phyloP scores from a whole-genome alignment of 2,113 vertebrate species.

The Brachionichthys hirsutus region DNA sequence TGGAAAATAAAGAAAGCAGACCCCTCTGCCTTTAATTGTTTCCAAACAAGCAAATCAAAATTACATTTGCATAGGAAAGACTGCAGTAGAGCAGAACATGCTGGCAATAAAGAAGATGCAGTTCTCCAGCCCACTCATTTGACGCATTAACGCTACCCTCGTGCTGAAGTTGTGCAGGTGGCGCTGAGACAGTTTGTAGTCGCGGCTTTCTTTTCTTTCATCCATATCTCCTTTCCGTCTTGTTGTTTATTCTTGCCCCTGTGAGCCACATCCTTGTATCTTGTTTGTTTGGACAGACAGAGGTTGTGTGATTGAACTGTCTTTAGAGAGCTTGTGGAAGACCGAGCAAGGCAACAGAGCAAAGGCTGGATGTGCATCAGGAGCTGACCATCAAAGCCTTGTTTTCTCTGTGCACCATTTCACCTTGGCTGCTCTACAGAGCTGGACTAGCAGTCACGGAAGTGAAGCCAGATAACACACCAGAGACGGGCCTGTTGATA shows the following conservation, averaged over 20 bases:
- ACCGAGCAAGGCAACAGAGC: conserved; percentile 36
- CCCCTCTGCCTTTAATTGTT: conserved; percentile 26
- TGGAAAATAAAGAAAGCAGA: conserved; percentile 27
- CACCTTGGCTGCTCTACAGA: conserved; percentile 47
- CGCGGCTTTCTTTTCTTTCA: neutral
- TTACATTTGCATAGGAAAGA: conserved; percentile 33
- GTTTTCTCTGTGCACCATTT: conserved; percentile 43
- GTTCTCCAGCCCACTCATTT: conserved; percentile 1
- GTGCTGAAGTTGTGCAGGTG: neutral
- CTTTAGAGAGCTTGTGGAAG: conserved; percentile 51
- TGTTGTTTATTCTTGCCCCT: conserved; percentile 22
- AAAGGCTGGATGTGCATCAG: conserved; percentile 34
- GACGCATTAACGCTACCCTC: conserved; percentile 4
- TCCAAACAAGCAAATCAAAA: conserved; percentile 26
- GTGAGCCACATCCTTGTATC: conserved; percentile 42
- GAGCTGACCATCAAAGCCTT: conserved; percentile 43
- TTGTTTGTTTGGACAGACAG: conserved; percentile 61
- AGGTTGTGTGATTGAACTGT: conserved; percentile 48
- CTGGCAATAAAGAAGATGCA: conserved; percentile 27
- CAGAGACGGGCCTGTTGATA: conserved; percentile 25
- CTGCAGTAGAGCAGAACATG: conserved; percentile 11
- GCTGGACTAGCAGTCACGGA: conserved; percentile 24
- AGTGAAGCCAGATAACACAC: conserved; percentile 22
- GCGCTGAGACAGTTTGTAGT: neutral
- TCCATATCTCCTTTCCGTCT: conserved; percentile 21